Conservation (phyloP, 2,113 vertebrate genomes). For the Mixornis gularis region DNA sequence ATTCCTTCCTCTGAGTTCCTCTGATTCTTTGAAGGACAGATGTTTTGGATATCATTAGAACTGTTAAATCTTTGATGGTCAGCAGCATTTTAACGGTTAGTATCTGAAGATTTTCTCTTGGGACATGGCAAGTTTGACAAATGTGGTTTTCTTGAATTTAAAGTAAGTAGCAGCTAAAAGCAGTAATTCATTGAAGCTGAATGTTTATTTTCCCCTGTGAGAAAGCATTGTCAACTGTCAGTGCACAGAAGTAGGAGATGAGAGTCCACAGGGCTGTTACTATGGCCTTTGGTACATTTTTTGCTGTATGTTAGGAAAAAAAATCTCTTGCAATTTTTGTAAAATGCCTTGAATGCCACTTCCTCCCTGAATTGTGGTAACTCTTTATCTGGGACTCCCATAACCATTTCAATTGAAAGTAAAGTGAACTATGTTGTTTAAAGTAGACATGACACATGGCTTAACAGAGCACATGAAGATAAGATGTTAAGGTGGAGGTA, state of each 20-base stretch:
- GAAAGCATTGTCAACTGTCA: neutral
- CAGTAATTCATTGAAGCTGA: neutral
- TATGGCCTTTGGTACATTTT: neutral
- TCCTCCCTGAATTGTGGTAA: neutral
- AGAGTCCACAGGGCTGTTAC: neutral
- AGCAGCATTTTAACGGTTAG: neutral
- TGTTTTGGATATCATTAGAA: neutral
- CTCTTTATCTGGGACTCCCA: neutral
- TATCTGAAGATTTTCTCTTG: neutral
- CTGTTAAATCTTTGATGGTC: neutral
- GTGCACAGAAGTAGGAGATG: neutral
- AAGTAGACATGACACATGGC: neutral
- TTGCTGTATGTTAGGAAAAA: neutral
- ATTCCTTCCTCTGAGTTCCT: neutral
- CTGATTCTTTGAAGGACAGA: neutral
- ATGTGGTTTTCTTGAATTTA: neutral
- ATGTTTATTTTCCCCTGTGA: neutral
- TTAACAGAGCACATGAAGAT: neutral
- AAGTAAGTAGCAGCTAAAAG: neutral
- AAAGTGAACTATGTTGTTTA: neutral
- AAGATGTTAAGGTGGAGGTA: neutral
- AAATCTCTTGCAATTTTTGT: neutral
- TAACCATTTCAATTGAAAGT: neutral
- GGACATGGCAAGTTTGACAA: neutral
- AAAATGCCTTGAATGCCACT: neutral